Conservation (phyloP, 2,113 vertebrate genomes). For the Dipodomys merriami region DNA sequence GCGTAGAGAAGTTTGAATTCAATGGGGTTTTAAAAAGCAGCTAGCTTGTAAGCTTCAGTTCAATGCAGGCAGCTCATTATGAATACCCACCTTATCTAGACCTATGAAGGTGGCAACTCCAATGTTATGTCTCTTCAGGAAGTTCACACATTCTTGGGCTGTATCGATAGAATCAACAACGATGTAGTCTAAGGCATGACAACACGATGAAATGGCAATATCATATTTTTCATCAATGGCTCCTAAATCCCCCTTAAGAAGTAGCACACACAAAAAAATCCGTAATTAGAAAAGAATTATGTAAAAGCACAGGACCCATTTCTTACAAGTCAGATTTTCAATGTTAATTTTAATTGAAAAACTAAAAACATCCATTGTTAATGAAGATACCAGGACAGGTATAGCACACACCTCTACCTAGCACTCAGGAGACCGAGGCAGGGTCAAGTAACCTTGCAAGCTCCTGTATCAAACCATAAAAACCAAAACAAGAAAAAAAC, state of each 20-base stretch:
- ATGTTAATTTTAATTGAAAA: conserved; percentile 24
- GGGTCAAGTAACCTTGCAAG: too few relatives aligned
- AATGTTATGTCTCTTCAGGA: conserved; percentile 92
- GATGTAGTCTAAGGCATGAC: conserved; percentile 95
- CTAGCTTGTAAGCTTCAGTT: conserved; percentile 3
- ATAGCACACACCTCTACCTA: too few relatives aligned
- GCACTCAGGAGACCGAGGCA: too few relatives aligned
- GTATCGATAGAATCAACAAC: conserved; percentile 97
- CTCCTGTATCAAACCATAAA: too few relatives aligned
- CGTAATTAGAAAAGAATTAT: neutral
- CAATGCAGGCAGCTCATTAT: neutral
- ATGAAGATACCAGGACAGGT: too few relatives aligned
- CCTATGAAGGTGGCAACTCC: conserved; percentile 97
- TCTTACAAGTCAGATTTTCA: conserved; percentile 34
- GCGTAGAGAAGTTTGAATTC: neutral
- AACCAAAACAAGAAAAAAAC: neutral
- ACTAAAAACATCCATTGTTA: neutral
- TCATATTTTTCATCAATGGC: conserved; percentile 96
- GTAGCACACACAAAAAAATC: neutral
- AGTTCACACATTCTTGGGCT: conserved; percentile 95
- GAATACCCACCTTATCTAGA: conserved; percentile 92
- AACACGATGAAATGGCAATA: conserved; percentile 95
- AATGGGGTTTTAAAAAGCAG: neutral
- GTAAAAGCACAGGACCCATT: neutral
- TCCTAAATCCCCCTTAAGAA: conserved; percentile 93